Percentiles rank a stretch among this genome's conserved stretches.
phyloP scores from a whole-genome alignment of 2,888 invertebrate species.

The Resseliella maxima region DNA sequence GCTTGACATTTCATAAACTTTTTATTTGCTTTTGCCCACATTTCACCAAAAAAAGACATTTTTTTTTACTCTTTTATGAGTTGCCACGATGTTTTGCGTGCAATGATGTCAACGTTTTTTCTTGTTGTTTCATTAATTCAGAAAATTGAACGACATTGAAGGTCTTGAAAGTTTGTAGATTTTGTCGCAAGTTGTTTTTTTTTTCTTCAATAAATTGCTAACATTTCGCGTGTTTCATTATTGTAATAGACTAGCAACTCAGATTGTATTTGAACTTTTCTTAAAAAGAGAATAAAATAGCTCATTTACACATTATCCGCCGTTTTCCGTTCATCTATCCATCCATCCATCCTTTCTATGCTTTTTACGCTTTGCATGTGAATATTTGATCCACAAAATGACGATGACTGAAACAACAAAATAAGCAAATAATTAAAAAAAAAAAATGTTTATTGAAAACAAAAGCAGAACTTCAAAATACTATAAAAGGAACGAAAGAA shows the following conservation, averaged over 20 bases:
- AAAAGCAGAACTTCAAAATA: conserved; percentile 35
- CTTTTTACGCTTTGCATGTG: neutral
- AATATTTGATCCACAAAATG: neutral
- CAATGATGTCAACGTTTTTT: neutral
- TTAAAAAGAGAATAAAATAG: neutral
- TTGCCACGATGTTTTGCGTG: neutral
- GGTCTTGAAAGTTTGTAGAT: neutral
- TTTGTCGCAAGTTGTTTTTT: neutral
- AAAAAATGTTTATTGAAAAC: conserved; percentile 45
- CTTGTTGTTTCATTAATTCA: neutral
- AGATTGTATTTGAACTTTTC: conserved; percentile 2
- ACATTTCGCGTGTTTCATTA: neutral
- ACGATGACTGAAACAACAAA: neutral
- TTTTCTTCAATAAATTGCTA: neutral
- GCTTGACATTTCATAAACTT: conserved; percentile 39
- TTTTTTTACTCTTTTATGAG: conserved; percentile 17
- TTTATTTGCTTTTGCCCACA: neutral
- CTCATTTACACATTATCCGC: neutral
- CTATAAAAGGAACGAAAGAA: neutral
- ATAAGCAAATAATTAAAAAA: conserved; percentile 42
- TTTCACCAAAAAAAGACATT: neutral
- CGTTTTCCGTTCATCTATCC: neutral
- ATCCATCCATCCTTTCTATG: neutral
- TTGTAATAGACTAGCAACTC: neutral
- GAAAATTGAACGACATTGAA: conserved; percentile 25